Base-by-base conservation (phyloP, 2,113 vertebrate species). In the Dromas ardeola region DNA sequence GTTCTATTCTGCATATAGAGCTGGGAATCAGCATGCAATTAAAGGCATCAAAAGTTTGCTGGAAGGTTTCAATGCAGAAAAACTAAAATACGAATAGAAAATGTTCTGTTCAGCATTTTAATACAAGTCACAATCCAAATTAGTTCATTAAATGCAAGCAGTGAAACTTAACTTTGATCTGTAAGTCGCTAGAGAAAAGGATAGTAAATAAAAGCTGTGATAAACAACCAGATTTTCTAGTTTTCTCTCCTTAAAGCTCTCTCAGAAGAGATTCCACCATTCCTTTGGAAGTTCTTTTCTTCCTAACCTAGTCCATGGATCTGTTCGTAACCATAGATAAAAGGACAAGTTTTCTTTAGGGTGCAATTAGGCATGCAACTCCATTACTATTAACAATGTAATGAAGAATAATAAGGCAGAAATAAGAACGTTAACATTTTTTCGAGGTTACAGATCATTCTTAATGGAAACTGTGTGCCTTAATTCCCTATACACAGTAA, bases 351-450 rank as follows among this genome's bases (percentile, higher is more conserved):
- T 94, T 88, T 73, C 92, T 90, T 93, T 50, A 63, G 91, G 81
- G 91, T 90, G 49, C 70, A 95, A 65, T 97, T 95, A 93, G 53
- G 45, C 74, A 42, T 53, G 62, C 56, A 59, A 70, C 61, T 80
- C 36, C 70, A 91, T 91, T 93, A 79, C 53, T 87, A 86, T 77
- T 91, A 95, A 85, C 70, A 80, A 34, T 15, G 49, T 74, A 95
- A 91, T 89, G 88, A 91, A 94, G 91, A 95, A 81, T 67, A 92
- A 91, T 76, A 97, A 94, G 65, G 56, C 38, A 95, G 90, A 95
- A 92, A 91, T 88, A 89, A 58, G 92, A 91, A 65, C 83, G 94
- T 96, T 87, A 94, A 80, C 91, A 58, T 95, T 97, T 87, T 95
- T 87, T 65, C 3, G 4, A 80, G 49, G 73, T 53, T 94, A 95